Evolutionary conservation across 2,888 invertebrate genomes (phyloP), one percentile per base, ranked within the genome.

Genomic region (Orthosia gothica): DNA sequence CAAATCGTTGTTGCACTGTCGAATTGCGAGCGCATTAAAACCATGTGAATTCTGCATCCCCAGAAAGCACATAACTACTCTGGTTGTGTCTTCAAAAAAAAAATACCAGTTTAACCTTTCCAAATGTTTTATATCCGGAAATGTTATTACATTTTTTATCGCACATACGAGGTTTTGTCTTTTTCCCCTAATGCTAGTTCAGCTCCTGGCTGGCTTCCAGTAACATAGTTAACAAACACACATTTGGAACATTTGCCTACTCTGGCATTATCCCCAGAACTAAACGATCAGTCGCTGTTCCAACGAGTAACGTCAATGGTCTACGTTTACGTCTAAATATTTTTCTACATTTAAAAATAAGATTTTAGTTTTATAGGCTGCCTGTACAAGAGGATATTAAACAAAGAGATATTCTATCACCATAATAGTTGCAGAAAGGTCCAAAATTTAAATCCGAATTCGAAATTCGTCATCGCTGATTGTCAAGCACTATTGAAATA

Each of bases 171-270:
- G 15, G 13, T 7, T 52, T 76, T 70, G 15, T n/a, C 20, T 23
- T 74, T 45, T 47, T 20, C 15, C 11, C n/a, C 23, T 23, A 23
- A 47, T 18, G 18, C 5, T 26, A 54, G 5, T 49, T 23, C 16
- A 54, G 2, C 54, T 66, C 15, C 23, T 72, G 73, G 57, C 78
- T 67, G 7, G 5, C n/a, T 73, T 78, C 77, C 66, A 77, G 64
- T 45, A 52, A 20, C 15, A 66, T 7, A 26, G n/a, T 54, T 40
- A 13, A 40, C 26, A 26, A 32, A 66, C 61, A 57, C 1, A 52
- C 26, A 58, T 58, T 73, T 15, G 13, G 2, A 63, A 58, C 23
- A 45, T 77, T 77, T 13, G 12, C 26, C 23, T n/a, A 20, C 52
- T 54, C n/a, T 45, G 18, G 18, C 20, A 74, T 75, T 79, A 61